Conservation (phyloP, 2,113 vertebrate genomes). For the Glareola pratincola region DNA sequence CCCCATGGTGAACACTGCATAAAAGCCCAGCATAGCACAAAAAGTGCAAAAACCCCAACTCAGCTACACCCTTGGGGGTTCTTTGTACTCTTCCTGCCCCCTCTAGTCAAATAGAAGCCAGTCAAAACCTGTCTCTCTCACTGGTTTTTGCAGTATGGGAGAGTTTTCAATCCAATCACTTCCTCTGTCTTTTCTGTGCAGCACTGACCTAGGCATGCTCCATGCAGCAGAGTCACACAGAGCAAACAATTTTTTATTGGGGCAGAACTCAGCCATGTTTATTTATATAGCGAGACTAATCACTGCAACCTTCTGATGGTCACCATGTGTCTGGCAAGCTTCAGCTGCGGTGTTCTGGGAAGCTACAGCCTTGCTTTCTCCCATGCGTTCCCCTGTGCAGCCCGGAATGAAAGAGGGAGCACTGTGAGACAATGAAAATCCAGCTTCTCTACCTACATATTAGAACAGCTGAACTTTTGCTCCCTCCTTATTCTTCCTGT, state of each 20-base stretch:
- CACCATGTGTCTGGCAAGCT: conserved; percentile 53
- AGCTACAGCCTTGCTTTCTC: conserved; percentile 41
- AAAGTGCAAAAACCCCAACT: background rate
- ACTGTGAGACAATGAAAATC: background rate
- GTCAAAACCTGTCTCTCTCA: background rate
- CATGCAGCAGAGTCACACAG: background rate
- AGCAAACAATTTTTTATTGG: background rate
- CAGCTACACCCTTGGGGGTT: background rate
- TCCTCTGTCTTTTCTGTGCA: background rate
- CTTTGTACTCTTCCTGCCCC: background rate
- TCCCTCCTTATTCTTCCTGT: conserved; percentile 3
- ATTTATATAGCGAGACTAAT: conserved; percentile 53
- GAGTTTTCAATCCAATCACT: background rate
- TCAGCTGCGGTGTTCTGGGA: conserved; percentile 41
- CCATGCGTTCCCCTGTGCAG: conserved; percentile 2
- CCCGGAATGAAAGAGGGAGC: background rate
- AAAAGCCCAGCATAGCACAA: background rate
- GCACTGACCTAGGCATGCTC: background rate
- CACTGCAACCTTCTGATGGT: conserved; percentile 48
- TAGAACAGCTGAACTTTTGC: conserved; percentile 20
- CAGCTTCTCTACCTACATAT: background rate
- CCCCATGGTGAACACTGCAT: background rate
- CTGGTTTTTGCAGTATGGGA: background rate
- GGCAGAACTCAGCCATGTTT: conserved; percentile 41
- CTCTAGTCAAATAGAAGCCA: background rate